Evolutionary conservation across 1,140 invertebrate genomes (phyloP), one percentile per base, ranked within the genome.

Genomic region (Drosophila persimilis): DNA sequence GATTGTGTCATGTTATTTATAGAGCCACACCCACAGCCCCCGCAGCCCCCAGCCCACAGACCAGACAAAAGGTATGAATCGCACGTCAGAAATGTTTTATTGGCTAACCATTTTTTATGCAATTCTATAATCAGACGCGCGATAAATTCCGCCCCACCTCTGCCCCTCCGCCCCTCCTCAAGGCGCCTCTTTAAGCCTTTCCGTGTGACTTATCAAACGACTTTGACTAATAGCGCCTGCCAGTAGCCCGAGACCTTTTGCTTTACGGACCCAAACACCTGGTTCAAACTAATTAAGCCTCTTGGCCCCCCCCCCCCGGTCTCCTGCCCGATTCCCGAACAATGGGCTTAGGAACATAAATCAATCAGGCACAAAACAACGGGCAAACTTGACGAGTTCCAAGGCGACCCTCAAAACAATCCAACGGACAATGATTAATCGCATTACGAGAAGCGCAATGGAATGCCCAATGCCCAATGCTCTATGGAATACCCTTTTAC

Each of bases 1-100:
- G 86, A 90, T 84, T 90, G 86, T 81, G 78, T 80, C 86, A 84
- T 75, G 78, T 90, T 90, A 90, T 90, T 90, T 90, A 90, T 90
- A 69, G 81, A 55, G 71, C 46, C 62, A 50, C 57, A 39, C 31
- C 65, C 45, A 44, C 35, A 45, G 63, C 56, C 51, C 6, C 4
- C 4, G 0, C 24, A 26, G 24, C 24, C 3, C 24, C 44, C 57
- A 63, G 24, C 0, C 24, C 59, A 1, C 20, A 20, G 20, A 1
- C 20, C 61, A 67, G 69, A 69, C 85, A 74, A 73, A 76, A 90
- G 80, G 81, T 89, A 89, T 90, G 86, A 89, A 89, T 89, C 74
- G 67, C 80, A 75, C 81, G 85, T 89, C 86, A 83, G 63, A 86
- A 90, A 83, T 90, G 86, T 70, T 90, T 90, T 90, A 90, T 90